Evolutionary conservation across 2,113 vertebrate species (phyloP).

Genomic region (Tichodroma muraria): DNA sequence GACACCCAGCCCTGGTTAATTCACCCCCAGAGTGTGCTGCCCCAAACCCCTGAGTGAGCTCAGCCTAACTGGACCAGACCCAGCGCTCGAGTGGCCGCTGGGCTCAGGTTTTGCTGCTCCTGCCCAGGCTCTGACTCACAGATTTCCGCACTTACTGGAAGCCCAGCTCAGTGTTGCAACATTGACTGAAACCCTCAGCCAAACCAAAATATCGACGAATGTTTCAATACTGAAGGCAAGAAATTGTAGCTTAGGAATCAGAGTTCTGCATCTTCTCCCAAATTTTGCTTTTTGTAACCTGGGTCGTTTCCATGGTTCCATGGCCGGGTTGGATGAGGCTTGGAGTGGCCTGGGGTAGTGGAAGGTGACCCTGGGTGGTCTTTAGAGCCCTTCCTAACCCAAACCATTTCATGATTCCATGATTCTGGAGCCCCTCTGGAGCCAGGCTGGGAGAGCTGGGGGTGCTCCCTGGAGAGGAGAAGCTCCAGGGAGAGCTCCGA

Average conservation of each 20-base stretch:
- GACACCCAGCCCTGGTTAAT: too few species aligned
- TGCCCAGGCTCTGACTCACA: conserved; percentile 33
- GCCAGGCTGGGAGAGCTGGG: neutral
- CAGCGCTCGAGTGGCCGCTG: neutral
- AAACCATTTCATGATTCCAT: neutral
- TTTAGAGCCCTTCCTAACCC: neutral
- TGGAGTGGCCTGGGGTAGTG: neutral
- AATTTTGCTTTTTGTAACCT: neutral
- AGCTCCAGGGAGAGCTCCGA: too few species aligned
- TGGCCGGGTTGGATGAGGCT: neutral
- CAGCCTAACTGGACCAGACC: neutral
- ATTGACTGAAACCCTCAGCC: neutral
- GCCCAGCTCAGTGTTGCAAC: conserved; percentile 13
- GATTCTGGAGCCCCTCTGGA: neutral
- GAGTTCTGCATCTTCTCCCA: neutral
- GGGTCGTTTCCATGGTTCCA: neutral
- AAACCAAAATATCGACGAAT: conserved; percentile 26
- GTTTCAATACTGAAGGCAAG: neutral
- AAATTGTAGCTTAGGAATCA: neutral
- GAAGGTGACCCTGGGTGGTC: neutral
- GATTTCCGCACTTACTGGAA: conserved; percentile 36
- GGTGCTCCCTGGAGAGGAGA: too few species aligned
- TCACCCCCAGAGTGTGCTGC: neutral
- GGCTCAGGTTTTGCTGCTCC: neutral
- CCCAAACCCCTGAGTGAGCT: neutral